phyloP scores from a whole-genome alignment of 1,140 invertebrate genomes.

The Metopolophium dirhodum region DNA sequence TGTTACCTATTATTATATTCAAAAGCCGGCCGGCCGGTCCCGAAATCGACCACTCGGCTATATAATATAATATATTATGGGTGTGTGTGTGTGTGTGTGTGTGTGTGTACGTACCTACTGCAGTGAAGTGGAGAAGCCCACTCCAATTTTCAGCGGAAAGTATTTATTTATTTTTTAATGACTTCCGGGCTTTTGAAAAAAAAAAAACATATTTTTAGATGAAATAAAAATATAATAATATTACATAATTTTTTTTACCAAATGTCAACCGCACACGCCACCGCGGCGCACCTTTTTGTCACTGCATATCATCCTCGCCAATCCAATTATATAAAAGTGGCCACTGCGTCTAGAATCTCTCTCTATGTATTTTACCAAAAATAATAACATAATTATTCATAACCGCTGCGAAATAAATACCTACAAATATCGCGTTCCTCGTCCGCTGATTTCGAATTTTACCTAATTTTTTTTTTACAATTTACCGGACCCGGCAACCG shows the following conservation, averaged over 20 bases:
- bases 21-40: background rate
- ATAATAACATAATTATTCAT: background rate
- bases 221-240: background rate
- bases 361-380: background rate
- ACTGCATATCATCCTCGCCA: background rate
- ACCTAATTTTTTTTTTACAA: background rate
- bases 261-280: background rate
- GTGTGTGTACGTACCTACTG: background rate
- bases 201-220: constrained; percentile 10
- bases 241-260: background rate
- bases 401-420: background rate
- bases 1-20: background rate
- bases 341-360: background rate
- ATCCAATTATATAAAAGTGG: constrained; percentile 1
- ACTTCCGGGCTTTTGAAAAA: background rate
- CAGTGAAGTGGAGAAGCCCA: background rate
- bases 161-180: constrained; percentile 13
- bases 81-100: background rate
- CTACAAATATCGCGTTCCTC: background rate
- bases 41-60: background rate
- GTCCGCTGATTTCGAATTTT: background rate
- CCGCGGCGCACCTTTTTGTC: background rate
- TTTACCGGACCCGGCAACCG: background rate
- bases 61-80: background rate
- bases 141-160: background rate